Conservation (phyloP, 2,113 vertebrate genomes). For the Neomonachus schauinslandi region DNA sequence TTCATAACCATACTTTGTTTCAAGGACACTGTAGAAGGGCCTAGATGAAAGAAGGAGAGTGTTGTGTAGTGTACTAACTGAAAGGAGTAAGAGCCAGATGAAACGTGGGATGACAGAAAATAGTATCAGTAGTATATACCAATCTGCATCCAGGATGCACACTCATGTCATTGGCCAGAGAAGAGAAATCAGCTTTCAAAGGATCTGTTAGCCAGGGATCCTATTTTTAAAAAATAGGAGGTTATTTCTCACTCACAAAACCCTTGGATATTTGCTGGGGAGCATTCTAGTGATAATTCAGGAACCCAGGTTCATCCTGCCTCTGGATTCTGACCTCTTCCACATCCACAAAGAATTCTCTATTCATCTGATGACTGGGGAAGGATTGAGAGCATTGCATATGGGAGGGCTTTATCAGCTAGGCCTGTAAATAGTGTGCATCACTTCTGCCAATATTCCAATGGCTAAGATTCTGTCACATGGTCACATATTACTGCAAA, state of each 20-base stretch:
- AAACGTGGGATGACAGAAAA: neutral
- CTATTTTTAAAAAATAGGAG: neutral
- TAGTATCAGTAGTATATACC: neutral
- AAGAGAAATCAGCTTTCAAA: neutral
- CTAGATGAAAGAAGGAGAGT: neutral
- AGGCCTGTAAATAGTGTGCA: neutral
- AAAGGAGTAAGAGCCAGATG: neutral
- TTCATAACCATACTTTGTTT: neutral
- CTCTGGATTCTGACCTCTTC: neutral
- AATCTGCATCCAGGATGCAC: neutral
- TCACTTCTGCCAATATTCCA: neutral
- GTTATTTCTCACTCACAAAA: constrained; percentile 1
- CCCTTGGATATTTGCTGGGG: neutral
- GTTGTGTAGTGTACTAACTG: neutral
- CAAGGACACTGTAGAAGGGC: neutral
- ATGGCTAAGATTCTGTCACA: neutral
- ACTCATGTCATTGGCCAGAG: neutral
- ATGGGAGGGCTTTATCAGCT: neutral
- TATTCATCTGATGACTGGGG: neutral
- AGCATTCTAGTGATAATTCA: neutral
- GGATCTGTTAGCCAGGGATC: neutral
- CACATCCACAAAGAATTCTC: neutral
- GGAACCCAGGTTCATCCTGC: neutral
- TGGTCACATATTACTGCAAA: neutral
- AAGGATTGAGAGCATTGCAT: neutral